A percentile compares a stretch with the other conserved stretches of the same genome.
Conservation (phyloP, 2,113 vertebrate species). For the Electrona antarctica region DNA sequence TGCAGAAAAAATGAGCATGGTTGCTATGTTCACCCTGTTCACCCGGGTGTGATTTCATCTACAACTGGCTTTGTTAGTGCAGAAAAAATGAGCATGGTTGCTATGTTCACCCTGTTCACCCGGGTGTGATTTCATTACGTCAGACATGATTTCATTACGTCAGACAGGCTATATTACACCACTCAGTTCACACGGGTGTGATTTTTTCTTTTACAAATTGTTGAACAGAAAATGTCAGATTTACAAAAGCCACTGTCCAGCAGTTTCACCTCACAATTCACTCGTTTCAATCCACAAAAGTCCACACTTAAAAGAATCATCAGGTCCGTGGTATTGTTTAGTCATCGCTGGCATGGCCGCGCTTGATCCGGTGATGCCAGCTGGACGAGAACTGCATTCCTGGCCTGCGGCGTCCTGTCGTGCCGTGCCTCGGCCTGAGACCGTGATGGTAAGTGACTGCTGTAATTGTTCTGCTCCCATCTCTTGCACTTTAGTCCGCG, state of each 20-base stretch:
- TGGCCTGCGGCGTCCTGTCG: constrained; percentile 72
- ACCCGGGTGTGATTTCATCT: too few species aligned
- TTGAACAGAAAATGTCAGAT: not conserved
- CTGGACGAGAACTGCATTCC: constrained; percentile 69
- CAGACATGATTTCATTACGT: too few species aligned
- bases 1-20: too few species aligned
- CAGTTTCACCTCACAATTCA: constrained; percentile 7
- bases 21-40: too few species aligned
- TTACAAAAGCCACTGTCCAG: not conserved
- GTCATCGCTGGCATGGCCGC: constrained; percentile 70
- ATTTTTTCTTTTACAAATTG: too few species aligned
- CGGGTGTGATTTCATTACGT: too few species aligned
- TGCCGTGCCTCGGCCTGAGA: constrained; percentile 71
- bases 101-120: too few species aligned
- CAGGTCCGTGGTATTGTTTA: constrained; percentile 64
- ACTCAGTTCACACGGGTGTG: too few species aligned
- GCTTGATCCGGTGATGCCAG: constrained; percentile 72
- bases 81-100: too few species aligned
- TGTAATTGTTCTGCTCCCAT: constrained; percentile 78
- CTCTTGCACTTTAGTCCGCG: constrained; percentile 65
- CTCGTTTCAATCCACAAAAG: constrained; percentile 21
- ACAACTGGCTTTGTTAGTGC: too few species aligned
- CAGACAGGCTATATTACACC: too few species aligned
- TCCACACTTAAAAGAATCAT: constrained; percentile 14
- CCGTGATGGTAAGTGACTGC: constrained; percentile 78